Conservation (phyloP, 1,140 invertebrate species). For the Drosophila willistoni region DNA sequence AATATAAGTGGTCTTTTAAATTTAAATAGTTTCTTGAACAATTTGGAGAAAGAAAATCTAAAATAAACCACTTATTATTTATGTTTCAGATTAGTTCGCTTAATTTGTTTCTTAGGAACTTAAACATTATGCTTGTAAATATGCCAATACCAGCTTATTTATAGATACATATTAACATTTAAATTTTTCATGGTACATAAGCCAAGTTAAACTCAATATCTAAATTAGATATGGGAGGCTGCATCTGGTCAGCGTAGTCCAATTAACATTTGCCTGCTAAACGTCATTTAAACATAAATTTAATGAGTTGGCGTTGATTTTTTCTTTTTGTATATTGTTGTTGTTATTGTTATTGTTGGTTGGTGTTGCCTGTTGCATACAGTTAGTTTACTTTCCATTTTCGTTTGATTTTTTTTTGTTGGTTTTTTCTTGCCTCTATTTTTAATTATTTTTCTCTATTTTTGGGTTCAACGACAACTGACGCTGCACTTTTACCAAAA, state of each 20-base stretch:
- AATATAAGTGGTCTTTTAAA: too few relatives aligned
- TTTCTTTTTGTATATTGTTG: slow-evolving; percentile 59
- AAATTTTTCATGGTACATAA: too few relatives aligned
- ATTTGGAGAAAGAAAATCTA: too few relatives aligned
- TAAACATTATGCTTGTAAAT: too few relatives aligned
- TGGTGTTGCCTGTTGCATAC: slow-evolving; percentile 5
- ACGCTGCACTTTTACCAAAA: slow-evolving; percentile 74
- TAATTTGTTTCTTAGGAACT: too few relatives aligned
- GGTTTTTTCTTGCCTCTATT: slow-evolving; percentile 31
- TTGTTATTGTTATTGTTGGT: slow-evolving; percentile 19
- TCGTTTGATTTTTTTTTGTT: slow-evolving; percentile 47
- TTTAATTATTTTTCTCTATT: slow-evolving; percentile 67
- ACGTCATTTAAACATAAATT: slow-evolving; percentile 27
- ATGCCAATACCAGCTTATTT: too few relatives aligned
- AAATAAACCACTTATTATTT: too few relatives aligned
- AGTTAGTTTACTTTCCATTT: slow-evolving; percentile 67
- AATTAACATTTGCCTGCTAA: slow-evolving; percentile 43
- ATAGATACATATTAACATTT: too few relatives aligned
- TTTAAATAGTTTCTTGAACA: too few relatives aligned
- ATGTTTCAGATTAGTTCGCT: too few relatives aligned
- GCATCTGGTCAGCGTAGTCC: not conserved
- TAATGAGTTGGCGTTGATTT: slow-evolving; percentile 39
- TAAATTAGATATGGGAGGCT: too few relatives aligned
- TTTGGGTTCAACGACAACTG: slow-evolving; percentile 74
- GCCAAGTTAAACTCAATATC: too few relatives aligned